Base-by-base conservation (phyloP, 1,140 invertebrate species). In the Pseudomyrmex concolor region DNA sequence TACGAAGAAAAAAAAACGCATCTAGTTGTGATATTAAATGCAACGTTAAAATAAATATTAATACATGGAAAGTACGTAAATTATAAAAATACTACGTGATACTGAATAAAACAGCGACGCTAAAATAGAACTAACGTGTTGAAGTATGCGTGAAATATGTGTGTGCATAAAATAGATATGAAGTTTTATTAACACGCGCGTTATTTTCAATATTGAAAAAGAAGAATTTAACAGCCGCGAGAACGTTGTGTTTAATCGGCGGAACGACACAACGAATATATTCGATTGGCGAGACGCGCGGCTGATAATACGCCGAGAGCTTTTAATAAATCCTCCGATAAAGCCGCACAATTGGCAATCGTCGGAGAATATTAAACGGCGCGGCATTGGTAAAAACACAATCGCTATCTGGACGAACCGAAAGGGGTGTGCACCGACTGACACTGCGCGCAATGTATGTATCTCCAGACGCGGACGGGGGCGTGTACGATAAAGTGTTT, bases 401-500 rank as follows among this genome's bases (percentile, higher is more conserved):
- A 81, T 67, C 67, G 60, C 78, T 89, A 89, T 86, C 88, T 84
- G 63, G 59, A 7, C 60, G 62, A 86, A 51, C 68, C 74, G 34
- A n/a, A 81, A 89, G 87, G 88, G 89, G 88, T 87, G 87, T 87
- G 59, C 50, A 70, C 19, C 57, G 57, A 54, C 22, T 76, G 45
- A 54, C 72, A 57, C 25, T 83, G 82, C 60, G 59, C 63, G 66
- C 34, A 5, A 34, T 7, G 34, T 55, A 45, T 82, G 34, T 88
- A 84, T 74, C 72, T 83, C 60, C 86, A 88, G 71, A 68, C 54
- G 12, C 78, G 25, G 60, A 76, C 45, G 85, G 85, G 72, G 88
- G 89, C 88, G 88, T 89, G 19, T 62, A 25, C 81, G 89, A 89
- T 89, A 89, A 73, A 43, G 60, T 71, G 83, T 89, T 89, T 87